Evolutionary conservation across 2,888 invertebrate genomes (phyloP), one percentile per base, ranked within the genome.

Genomic region (Rhagophthalmus giganteus): DNA sequence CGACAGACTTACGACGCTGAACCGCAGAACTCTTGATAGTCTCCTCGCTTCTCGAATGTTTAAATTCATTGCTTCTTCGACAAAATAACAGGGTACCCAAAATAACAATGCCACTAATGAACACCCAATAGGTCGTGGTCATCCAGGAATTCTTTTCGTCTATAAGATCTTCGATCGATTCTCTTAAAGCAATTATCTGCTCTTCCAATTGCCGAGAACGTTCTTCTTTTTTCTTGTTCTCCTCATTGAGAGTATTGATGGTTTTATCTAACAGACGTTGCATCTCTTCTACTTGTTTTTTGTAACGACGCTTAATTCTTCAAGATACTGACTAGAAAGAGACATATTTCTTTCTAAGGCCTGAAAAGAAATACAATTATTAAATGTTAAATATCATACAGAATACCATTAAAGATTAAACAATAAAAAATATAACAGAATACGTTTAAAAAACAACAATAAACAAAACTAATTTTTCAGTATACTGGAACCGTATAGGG

Each of bases 311-410:
- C 96, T 96, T 60, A 99, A 78, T 72, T 98, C 97, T 73, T 97
- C 97, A 60, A 99, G 78, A 74, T 98, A 99, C 74, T 96, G 94
- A 52, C 92, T 90, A 59, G 95, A 96, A 27, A 99, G 80, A 8
- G 96, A 95, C 86, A 99, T 93, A 76, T 99, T 99, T 61, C 92
- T 83, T 76, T 99, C 99, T 62, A 99, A 80, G 38, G 90, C 87
- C 87, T 91, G 78, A 27, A 58, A 55, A 47, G 48, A 91, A 78
- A 32, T 54, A 16, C 16, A n/a, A 9, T 25, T 20, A 1, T n/a
- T 10, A 44, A 34, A 27, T 7, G 8, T 35, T 20, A 7, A 20
- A 20, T 5, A 20, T n/a, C n/a, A 20, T 3, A 5, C 3, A 20
- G 20, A 5, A 20, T 20, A 20, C 20, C 20, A 20, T 20, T 20